Conservation (phyloP, 2,888 invertebrate genomes). For the Sepiola atlantica region DNA sequence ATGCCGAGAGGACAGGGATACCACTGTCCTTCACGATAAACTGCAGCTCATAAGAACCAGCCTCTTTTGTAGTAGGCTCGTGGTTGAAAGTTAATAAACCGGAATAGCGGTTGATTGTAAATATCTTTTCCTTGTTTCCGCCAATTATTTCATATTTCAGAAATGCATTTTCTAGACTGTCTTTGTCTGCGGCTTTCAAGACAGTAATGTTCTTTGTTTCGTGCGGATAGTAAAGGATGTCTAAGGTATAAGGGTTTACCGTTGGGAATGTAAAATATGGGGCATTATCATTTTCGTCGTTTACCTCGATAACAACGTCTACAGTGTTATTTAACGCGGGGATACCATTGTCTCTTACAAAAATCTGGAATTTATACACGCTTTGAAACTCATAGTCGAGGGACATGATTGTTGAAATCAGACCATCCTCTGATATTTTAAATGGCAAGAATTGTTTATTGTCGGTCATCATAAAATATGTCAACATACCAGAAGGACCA, state of each 20-base stretch:
- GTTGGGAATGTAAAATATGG: slow-evolving; percentile 60
- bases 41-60: neutral
- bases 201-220: slow-evolving; percentile 55
- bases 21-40: neutral
- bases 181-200: neutral
- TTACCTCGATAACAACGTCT: slow-evolving; percentile 57
- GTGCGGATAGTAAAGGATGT: slow-evolving; percentile 54
- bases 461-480: slow-evolving; percentile 52
- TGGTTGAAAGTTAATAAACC: slow-evolving; percentile 71
- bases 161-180: neutral
- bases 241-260: slow-evolving; percentile 56
- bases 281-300: slow-evolving; percentile 62
- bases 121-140: slow-evolving; percentile 75
- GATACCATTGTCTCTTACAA: slow-evolving; percentile 50
- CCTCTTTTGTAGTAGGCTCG: neutral
- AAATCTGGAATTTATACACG: slow-evolving; percentile 49
- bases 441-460: slow-evolving; percentile 53
- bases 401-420: slow-evolving; percentile 54
- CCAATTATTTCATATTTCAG: slow-evolving; percentile 33
- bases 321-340: slow-evolving; percentile 51
- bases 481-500: slow-evolving; percentile 53
- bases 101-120: slow-evolving; percentile 72
- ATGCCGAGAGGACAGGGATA: neutral
- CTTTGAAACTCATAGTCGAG: slow-evolving; percentile 60
- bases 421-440: slow-evolving; percentile 55